phyloP scores from a whole-genome alignment of 2,113 vertebrate species.

The Neogale vison region DNA sequence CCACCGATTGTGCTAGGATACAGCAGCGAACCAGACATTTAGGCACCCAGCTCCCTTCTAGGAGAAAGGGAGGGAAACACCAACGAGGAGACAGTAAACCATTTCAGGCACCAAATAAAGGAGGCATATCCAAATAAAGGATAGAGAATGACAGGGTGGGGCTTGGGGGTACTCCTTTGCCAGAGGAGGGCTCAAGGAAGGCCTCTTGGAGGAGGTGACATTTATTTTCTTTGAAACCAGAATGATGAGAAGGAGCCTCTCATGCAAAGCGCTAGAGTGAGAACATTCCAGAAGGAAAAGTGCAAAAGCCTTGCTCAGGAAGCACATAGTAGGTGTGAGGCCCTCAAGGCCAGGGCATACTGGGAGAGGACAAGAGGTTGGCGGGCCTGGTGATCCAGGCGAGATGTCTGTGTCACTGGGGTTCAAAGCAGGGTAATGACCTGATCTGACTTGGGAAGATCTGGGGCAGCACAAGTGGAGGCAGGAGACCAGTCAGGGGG shows the following conservation, averaged over 20 bases:
- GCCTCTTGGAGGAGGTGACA: neutral
- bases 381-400: neutral
- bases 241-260: neutral
- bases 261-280: neutral
- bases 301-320: neutral
- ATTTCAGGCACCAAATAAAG: neutral
- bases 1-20: neutral
- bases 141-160: neutral
- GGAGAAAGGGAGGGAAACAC: neutral
- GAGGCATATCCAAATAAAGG: neutral
- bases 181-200: neutral
- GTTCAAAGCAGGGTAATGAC: too few species aligned
- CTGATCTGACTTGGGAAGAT: neutral
- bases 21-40: neutral
- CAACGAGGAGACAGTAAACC: neutral
- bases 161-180: neutral
- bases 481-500: neutral
- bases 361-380: neutral
- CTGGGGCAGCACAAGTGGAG: neutral
- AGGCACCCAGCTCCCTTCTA: neutral
- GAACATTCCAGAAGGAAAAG: neutral
- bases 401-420: neutral
- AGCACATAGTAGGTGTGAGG: neutral
- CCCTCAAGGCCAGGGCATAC: accelerated
- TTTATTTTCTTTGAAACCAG: neutral